phyloP scores from a whole-genome alignment of 2,113 vertebrate species.

The Pipa parva region DNA sequence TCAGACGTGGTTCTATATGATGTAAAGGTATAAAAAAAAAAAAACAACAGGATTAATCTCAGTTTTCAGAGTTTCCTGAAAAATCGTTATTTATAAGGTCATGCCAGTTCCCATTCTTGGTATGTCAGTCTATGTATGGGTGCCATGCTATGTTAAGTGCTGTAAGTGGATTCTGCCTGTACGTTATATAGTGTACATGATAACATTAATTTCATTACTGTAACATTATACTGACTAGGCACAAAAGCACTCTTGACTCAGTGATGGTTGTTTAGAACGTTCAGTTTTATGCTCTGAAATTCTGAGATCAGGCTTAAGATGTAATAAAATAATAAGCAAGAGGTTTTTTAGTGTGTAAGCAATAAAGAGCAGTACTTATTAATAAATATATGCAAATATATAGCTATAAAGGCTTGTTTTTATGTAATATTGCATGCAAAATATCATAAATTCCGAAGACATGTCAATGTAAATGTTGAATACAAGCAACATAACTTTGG shows the following conservation, averaged over 20 bases:
- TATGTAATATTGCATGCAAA: neutral
- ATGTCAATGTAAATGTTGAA: neutral
- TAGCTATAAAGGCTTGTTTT: neutral
- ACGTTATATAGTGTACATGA: too few relatives aligned
- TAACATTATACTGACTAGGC: neutral
- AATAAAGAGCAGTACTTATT: neutral
- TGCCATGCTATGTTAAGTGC: too few relatives aligned
- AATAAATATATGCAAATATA: neutral
- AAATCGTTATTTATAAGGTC: too few relatives aligned
- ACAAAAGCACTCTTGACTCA: neutral
- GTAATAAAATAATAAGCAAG: neutral
- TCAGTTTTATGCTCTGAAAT: neutral
- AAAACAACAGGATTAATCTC: too few relatives aligned
- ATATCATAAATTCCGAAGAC: neutral
- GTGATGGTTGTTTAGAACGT: neutral
- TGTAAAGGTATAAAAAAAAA: too few relatives aligned
- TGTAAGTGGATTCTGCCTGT: too few relatives aligned
- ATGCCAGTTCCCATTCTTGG: too few relatives aligned
- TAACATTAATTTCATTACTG: neutral
- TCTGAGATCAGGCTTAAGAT: neutral
- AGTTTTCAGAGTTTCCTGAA: too few relatives aligned
- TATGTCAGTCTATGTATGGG: too few relatives aligned
- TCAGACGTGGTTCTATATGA: too few relatives aligned
- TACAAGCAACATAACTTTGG: neutral
- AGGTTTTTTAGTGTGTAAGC: neutral